Percentiles rank a stretch among this genome's conserved stretches.
Conservation (phyloP, 2,113 vertebrate species). For the Picathartes gymnocephalus region DNA sequence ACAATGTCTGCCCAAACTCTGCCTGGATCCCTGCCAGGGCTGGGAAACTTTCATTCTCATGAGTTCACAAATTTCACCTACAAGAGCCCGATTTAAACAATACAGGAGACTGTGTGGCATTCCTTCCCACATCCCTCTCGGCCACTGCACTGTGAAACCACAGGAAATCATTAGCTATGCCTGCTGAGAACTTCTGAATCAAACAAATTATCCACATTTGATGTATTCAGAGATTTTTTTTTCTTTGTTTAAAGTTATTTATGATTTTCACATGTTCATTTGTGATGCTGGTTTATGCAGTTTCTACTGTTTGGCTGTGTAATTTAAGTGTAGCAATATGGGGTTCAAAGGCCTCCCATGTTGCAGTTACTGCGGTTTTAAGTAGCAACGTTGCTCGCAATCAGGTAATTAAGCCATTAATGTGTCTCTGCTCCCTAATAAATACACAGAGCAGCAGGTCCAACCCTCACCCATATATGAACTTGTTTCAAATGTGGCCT, state of each 20-base stretch:
- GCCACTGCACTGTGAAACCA: background rate
- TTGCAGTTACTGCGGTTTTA: background rate
- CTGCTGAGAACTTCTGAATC: background rate
- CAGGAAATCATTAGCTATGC: slow-evolving; percentile 16
- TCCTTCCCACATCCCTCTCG: background rate
- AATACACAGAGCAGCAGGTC: background rate
- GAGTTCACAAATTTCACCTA: slow-evolving; percentile 46
- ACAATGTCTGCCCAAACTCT: slow-evolving; percentile 3
- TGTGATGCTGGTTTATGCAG: background rate
- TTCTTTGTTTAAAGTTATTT: background rate
- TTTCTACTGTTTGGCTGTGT: background rate
- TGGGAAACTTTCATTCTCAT: slow-evolving; percentile 29
- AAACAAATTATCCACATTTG: background rate
- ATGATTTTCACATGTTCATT: background rate
- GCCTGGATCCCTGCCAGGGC: slow-evolving; percentile 10
- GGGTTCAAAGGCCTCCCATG: background rate
- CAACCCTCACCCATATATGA: background rate
- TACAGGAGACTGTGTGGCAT: background rate
- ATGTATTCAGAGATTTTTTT: background rate
- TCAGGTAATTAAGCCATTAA: background rate
- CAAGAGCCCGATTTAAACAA: background rate
- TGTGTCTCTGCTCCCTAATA: background rate
- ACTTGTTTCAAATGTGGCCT: background rate
- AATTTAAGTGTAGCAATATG: background rate
- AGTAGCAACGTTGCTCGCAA: background rate